A percentile compares a stretch with the other conserved stretches of the same genome.
Conservation (phyloP, 2,113 vertebrate species). For the Cheilinus undulatus region DNA sequence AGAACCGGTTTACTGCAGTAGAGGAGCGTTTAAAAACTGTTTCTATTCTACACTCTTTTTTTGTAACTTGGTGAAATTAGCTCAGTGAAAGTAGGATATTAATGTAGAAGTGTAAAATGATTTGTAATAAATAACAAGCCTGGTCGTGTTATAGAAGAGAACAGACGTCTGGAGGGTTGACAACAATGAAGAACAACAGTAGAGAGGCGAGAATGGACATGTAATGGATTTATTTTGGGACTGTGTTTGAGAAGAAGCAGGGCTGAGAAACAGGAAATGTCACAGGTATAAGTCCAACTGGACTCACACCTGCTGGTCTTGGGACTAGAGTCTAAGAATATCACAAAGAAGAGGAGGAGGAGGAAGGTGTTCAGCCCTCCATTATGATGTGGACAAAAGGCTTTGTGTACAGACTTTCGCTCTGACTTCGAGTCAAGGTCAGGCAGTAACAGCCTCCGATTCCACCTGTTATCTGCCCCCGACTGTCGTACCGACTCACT, state of each 20-base stretch:
- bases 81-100: no score
- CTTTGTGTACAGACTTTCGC: constrained; percentile 12
- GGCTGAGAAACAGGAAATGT: neutral
- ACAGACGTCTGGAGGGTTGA: constrained; percentile 6
- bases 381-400: neutral
- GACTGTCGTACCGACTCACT: constrained; percentile 14
- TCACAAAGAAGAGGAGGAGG: neutral
- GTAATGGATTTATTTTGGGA: constrained; percentile 20
- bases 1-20: no score
- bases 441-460: neutral
- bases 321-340: neutral
- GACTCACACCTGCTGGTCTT: constrained; percentile 41
- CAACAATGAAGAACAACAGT: constrained; percentile 16
- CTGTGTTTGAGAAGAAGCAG: neutral
- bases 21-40: no score
- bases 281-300: constrained; percentile 13
- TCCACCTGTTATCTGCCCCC: constrained; percentile 2
- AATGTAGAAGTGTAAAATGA: no score
- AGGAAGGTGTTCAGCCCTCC: neutral
- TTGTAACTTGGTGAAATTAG: no score
- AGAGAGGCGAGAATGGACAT: constrained; percentile 51
- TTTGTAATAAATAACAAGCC: no score
- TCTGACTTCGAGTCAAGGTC: constrained; percentile 35
- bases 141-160: constrained; percentile 2
- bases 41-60: no score